Conservation (phyloP, 2,113 vertebrate genomes). For the Mesembrinibis cayennensis region DNA sequence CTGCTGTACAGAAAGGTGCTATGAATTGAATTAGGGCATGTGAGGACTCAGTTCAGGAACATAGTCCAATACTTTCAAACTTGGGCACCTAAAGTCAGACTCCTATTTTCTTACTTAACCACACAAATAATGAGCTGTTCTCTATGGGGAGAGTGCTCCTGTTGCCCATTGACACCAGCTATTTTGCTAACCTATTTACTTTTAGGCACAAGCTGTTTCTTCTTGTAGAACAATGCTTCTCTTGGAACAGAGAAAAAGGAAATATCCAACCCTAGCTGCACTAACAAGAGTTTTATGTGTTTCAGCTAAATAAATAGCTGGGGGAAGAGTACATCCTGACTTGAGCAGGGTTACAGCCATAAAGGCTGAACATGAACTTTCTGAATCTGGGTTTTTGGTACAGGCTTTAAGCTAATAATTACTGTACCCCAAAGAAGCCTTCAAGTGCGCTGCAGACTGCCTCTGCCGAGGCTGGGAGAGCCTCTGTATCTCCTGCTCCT, state of each 20-base stretch:
- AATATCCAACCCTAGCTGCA: neutral
- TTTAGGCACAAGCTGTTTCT: slow-evolving; percentile 19
- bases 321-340: neutral
- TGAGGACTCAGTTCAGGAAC: neutral
- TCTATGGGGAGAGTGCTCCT: neutral
- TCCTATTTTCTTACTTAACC: neutral
- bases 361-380: neutral
- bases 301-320: slow-evolving; percentile 45
- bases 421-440: neutral
- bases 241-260: slow-evolving; percentile 35
- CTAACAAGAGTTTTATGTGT: neutral
- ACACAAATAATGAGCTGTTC: neutral
- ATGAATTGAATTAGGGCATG: neutral
- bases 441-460: neutral
- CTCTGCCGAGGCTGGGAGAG: rapidly evolving
- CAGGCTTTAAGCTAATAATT: neutral
- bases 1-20: neutral
- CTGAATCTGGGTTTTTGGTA: neutral
- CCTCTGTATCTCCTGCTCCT: neutral
- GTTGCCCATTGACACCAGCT: neutral
- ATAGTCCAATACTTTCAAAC: neutral
- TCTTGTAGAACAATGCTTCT: slow-evolving; percentile 28
- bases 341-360: neutral
- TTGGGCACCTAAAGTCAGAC: neutral
- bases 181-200: slow-evolving; percentile 40